Evolutionary conservation across 2,113 vertebrate genomes (phyloP).

Genomic region (Lepisosteus osseus): DNA sequence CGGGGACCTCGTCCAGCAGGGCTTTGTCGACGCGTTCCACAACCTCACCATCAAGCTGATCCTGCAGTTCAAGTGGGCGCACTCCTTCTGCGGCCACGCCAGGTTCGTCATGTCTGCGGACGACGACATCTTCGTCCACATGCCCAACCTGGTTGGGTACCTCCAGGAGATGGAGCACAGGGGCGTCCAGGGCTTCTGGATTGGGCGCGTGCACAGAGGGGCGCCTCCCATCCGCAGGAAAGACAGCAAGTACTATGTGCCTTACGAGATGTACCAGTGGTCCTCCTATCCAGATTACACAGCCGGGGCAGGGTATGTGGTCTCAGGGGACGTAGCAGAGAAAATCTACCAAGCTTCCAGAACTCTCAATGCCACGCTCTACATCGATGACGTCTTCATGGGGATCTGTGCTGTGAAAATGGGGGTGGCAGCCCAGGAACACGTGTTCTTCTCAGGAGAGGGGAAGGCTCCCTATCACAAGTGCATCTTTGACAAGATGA

Average conservation of each 20-base stretch:
- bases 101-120: conserved; percentile 90
- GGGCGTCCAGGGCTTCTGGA: conserved; percentile 76
- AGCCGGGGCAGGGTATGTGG: conserved; percentile 82
- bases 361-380: conserved; percentile 79
- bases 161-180: conserved; percentile 64
- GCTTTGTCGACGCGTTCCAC: conserved; percentile 87
- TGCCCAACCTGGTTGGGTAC: conserved; percentile 84
- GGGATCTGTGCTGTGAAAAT: conserved; percentile 86
- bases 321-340: conserved; percentile 78
- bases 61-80: conserved; percentile 85
- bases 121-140: conserved; percentile 91
- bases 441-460: conserved; percentile 86
- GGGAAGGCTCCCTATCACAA: conserved; percentile 82
- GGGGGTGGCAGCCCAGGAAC: conserved; percentile 78
- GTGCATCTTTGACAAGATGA: conserved; percentile 91
- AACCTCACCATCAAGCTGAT: conserved; percentile 88
- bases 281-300: conserved; percentile 89
- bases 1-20: conserved; percentile 83
- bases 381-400: conserved; percentile 96
- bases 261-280: conserved; percentile 86
- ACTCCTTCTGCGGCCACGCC: conserved; percentile 78
- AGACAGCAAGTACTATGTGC: conserved; percentile 83
- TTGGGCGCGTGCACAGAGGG: conserved; percentile 83
- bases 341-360: conserved; percentile 82
- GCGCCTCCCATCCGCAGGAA: conserved; percentile 77